These are phyloP conservation scores for Stegana nigrithorax DNA, from an alignment of 2,888 invertebrate genomes.

Conservation along the genomic window DNA sequence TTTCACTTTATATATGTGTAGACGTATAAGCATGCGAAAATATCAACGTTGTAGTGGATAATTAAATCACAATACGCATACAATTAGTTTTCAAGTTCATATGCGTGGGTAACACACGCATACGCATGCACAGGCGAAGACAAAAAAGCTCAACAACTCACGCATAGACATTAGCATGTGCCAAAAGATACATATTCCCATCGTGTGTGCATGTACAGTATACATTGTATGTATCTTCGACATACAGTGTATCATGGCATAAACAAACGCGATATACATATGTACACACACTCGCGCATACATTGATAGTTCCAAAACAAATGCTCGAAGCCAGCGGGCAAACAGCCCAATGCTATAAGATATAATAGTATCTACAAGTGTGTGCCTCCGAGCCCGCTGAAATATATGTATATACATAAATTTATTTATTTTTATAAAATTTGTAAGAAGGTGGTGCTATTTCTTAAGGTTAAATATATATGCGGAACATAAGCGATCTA, in stretches of 20 bases:
- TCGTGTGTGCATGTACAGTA: no score
- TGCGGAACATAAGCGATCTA: conserved; percentile 3
- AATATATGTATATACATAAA: conserved; percentile 31
- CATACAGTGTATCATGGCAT: no score
- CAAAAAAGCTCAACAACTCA: background rate
- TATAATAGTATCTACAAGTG: no score
- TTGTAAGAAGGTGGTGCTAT: conserved; percentile 50
- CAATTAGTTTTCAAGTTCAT: conserved; percentile 57
- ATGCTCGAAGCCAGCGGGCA: background rate
- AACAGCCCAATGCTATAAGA: background rate
- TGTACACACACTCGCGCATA: no score
- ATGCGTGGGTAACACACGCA: conserved; percentile 40
- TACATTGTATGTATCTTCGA: background rate
- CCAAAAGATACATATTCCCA: no score
- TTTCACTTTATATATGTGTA: conserved; percentile 16
- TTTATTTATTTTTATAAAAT: conserved; percentile 55
- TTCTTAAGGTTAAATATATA: conserved; percentile 56
- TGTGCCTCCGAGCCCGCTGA: no score
- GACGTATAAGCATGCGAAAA: no score
- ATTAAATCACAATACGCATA: conserved; percentile 33
- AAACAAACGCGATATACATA: no score
- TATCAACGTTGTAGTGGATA: no score
- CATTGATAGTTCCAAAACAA: no score
- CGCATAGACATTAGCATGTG: no score
- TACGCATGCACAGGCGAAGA: background rate